Base-by-base conservation (phyloP, 23 tunicate genomes). In the Trididemnum nubilum region DNA sequence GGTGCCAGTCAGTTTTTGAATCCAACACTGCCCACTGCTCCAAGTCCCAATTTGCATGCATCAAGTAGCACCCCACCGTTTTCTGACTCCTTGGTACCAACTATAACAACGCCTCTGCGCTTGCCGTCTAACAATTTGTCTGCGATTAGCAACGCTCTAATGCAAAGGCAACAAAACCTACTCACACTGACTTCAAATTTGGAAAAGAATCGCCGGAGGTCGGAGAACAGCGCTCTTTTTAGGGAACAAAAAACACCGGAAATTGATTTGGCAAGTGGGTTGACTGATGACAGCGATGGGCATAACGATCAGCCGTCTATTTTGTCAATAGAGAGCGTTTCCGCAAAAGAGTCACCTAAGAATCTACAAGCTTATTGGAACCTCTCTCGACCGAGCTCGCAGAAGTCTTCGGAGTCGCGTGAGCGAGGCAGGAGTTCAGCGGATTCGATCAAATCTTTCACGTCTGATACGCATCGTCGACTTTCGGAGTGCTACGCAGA, bases 321-420 rank as follows among this genome's bases (percentile, higher is more conserved):
- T 7, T 33, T 63, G 7, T 80, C 84, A 2, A 24, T 63, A 21
- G 74, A 80, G 26, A 80, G 84, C 74, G 33, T 80, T 28, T 33
- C 65, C 2, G 19, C n/a, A 27, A 67, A 33, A 33, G 74, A 67
- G 9, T 31, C 74, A 5, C n/a, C 74, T 2, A 67, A 67, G 33
- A 32, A 67, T n/a, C 38, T 67, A 3, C 22, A 67, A 38, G 3
- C 74, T 12, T 33, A 12, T 33, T 67, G 74, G 74, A 67, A n/a
- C 33, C 26, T 33, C 7, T 33, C 74, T 2, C 7, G 38, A 40
- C 58, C 78, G 28, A 73, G 39, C 39, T 73, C 78, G 5, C 78
- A 18, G 24, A 73, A 73, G 12, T 73, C 78, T 2, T 38, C 58
- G 2, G 78, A 73, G 2, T 37, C 12, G 21, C 21, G 30, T 2